Evolutionary conservation across 1,140 invertebrate genomes (phyloP).

Genomic region (Drosophila pectinifera): DNA sequence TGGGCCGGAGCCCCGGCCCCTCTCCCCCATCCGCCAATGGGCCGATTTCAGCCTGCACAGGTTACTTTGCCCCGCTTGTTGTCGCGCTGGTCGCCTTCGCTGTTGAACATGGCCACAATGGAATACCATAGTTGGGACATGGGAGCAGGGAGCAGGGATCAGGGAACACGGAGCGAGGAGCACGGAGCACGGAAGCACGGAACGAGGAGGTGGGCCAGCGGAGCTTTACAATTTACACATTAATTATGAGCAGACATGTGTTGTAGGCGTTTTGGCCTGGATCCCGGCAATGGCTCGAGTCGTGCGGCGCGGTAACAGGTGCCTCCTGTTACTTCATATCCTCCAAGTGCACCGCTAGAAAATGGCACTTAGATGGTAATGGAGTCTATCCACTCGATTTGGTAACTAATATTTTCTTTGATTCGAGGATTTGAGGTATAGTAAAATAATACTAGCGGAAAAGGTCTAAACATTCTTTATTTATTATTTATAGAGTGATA

Average conservation of each 20-base stretch:
- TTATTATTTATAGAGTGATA: background rate
- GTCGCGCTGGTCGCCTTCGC: conserved; percentile 59
- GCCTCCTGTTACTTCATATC: conserved; percentile 48
- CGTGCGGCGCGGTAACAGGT: conserved; percentile 72
- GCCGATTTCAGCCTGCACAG: background rate
- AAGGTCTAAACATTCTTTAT: background rate
- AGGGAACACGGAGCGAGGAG: background rate
- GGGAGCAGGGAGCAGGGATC: background rate
- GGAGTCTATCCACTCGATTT: no score
- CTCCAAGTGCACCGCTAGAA: background rate
- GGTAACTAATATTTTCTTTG: background rate
- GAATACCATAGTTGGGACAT: conserved; percentile 20
- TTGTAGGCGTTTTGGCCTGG: conserved; percentile 67
- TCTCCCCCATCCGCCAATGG: background rate
- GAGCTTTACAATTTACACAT: conserved; percentile 83
- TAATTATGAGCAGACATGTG: conserved; percentile 84
- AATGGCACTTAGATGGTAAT: accelerated
- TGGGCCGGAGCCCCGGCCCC: conserved; percentile 28
- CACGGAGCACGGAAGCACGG: background rate
- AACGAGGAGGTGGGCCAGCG: conserved; percentile 48
- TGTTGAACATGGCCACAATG: conserved; percentile 68
- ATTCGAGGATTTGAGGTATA: no score
- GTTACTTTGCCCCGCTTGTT: conserved; percentile 39
- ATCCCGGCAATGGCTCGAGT: conserved; percentile 23
- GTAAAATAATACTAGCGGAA: no score